Conservation (phyloP, 2,888 invertebrate genomes). For the Ernsta delagoae region DNA sequence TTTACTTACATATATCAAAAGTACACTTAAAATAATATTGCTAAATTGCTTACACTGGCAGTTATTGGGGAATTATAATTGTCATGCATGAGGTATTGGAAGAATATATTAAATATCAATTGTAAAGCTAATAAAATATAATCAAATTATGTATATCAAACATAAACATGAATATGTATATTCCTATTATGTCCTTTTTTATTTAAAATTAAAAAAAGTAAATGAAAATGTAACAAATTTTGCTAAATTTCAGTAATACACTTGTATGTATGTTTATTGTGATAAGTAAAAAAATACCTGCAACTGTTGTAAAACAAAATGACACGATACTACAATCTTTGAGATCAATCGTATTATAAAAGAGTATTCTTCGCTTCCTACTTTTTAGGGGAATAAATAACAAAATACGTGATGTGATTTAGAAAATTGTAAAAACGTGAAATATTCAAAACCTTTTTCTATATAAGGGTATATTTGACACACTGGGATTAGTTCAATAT, state of each 20-base stretch:
- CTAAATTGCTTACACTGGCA: constrained; percentile 28
- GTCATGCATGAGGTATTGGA: neutral
- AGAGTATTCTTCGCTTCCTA: constrained; percentile 28
- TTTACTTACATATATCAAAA: neutral
- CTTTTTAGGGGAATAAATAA: constrained; percentile 5
- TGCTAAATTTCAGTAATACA: no score
- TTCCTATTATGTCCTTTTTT: no score
- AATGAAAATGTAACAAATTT: no score
- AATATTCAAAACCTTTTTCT: constrained; percentile 18
- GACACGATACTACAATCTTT: constrained; percentile 11
- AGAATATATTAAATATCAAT: no score
- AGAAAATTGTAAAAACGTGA: constrained; percentile 35
- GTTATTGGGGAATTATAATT: constrained; percentile 9
- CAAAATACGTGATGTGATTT: constrained; percentile 19
- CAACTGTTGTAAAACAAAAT: constrained; percentile 7
- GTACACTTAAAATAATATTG: constrained; percentile 25
- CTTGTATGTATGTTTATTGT: no score
- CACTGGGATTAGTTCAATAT: constrained; percentile 32
- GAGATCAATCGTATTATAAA: constrained; percentile 26
- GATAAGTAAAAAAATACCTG: neutral
- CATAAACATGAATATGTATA: no score
- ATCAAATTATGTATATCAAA: no score
- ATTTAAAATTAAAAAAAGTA: no score
- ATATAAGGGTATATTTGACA: constrained; percentile 30
- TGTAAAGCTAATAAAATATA: no score